Percentiles rank a stretch among this genome's conserved stretches.
These are phyloP conservation scores for Macropus fuliginosus DNA, from an alignment of 2,797 vertebrate genomes.

Conservation along the genomic window DNA sequence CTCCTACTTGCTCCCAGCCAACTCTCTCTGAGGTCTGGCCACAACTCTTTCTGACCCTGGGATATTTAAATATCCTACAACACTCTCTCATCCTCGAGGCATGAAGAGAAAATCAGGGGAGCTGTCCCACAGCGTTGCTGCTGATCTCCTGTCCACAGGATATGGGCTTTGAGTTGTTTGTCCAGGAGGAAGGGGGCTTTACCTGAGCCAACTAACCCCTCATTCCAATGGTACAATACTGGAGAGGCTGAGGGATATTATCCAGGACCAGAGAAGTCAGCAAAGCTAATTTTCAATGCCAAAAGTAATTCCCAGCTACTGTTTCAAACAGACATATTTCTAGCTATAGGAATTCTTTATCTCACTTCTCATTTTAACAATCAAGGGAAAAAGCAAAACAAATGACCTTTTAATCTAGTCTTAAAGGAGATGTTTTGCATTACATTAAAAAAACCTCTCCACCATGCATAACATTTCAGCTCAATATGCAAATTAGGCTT, in stretches of 20 bases:
- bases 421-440: constrained; percentile 10
- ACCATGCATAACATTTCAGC: not conserved
- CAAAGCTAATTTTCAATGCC: not conserved
- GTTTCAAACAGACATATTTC: constrained; percentile 11
- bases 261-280: not conserved
- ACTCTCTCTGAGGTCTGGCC: constrained; percentile 26
- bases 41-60: constrained; percentile 16
- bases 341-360: not conserved
- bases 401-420: constrained; percentile 38
- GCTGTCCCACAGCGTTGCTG: not conserved
- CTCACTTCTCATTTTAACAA: constrained; percentile 9
- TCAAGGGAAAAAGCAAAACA: constrained; percentile 35
- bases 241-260: not conserved
- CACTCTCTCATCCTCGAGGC: constrained; percentile 20
- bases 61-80: constrained; percentile 29
- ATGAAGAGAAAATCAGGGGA: not conserved
- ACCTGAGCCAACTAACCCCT: not conserved
- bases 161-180: constrained; percentile 25
- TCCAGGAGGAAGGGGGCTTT: constrained; percentile 32
- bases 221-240: not conserved
- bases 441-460: not conserved
- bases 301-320: not conserved
- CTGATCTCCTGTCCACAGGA: not conserved
- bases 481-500: not conserved
- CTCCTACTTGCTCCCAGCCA: constrained; percentile 18